A percentile compares a stretch with the other conserved stretches of the same genome.
phyloP scores from a whole-genome alignment of 2,797 vertebrate species.

The Pseudochirops cupreus region DNA sequence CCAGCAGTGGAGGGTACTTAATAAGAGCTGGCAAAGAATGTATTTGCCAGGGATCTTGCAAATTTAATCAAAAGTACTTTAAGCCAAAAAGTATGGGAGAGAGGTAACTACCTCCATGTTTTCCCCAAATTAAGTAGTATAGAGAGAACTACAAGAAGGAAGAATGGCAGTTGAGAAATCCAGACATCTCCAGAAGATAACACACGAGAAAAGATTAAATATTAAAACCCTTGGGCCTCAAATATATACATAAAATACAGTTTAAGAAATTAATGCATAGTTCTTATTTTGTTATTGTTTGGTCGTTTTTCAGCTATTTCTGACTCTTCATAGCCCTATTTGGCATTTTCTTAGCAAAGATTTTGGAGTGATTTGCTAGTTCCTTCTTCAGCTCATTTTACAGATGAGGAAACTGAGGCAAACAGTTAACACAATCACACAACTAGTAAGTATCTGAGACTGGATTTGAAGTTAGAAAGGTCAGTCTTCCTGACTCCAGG shows the following conservation, averaged over 20 bases:
- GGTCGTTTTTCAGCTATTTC: neutral
- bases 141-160: neutral
- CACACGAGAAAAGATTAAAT: neutral
- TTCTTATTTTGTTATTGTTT: neutral
- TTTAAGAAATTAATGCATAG: neutral
- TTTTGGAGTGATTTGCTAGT: neutral
- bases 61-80: neutral
- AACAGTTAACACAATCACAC: neutral
- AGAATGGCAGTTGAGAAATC: neutral
- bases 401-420: neutral
- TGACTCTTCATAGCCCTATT: neutral
- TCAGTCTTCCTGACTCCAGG: neutral
- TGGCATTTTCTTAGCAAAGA: neutral
- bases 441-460: neutral
- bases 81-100: neutral
- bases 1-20: neutral
- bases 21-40: neutral
- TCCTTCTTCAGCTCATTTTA: neutral
- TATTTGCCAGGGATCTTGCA: neutral
- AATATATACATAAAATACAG: neutral
- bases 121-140: neutral
- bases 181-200: neutral
- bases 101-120: neutral
- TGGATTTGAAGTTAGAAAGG: neutral
- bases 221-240: neutral